Evolutionary conservation across 2,113 vertebrate genomes (phyloP).

Genomic region (Chloropsis cyanopogon): DNA sequence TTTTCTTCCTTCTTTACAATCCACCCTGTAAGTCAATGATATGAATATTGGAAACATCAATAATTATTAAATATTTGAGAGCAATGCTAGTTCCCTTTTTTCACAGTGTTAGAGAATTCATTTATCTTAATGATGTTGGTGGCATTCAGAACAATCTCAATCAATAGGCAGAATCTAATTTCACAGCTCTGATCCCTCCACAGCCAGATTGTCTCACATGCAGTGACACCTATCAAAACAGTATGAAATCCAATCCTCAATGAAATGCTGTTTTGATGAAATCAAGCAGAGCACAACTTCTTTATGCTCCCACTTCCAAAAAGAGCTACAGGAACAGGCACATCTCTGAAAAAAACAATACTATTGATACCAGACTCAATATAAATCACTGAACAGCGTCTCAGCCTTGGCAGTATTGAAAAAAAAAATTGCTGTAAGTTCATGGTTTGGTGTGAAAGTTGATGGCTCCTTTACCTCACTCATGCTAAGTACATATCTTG

Average conservation of each 20-base stretch:
- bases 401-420: not conserved
- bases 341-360: not conserved
- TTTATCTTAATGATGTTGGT: not conserved
- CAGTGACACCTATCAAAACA: not conserved
- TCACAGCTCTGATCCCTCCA: not conserved
- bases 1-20: not conserved
- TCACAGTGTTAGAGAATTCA: not conserved
- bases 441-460: not conserved
- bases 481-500: not conserved
- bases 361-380: not conserved
- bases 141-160: not conserved
- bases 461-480: not conserved
- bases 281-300: not conserved
- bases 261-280: not conserved
- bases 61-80: not conserved
- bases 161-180: not conserved
- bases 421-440: not conserved
- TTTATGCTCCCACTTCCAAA: not conserved
- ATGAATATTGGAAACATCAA: not conserved
- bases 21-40: not conserved
- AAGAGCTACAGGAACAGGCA: not conserved
- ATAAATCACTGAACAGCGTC: not conserved
- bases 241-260: not conserved
- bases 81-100: not conserved
- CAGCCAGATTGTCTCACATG: not conserved